These are phyloP conservation scores for Melieria picta DNA, from an alignment of 2,888 invertebrate species.

Conservation along the genomic window DNA sequence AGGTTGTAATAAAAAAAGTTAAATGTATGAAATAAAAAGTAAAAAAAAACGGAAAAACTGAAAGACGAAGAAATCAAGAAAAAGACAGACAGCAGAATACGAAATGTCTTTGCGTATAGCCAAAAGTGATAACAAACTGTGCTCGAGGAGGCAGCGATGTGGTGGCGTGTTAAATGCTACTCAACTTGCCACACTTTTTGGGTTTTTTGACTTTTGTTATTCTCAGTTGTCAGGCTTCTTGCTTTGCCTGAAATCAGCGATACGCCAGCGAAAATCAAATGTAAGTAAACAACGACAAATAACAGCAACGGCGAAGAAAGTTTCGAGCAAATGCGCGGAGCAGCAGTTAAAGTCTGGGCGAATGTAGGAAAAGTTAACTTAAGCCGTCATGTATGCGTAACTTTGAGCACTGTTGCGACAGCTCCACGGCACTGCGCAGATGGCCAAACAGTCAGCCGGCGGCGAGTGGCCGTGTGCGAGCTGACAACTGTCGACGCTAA, in stretches of 20 bases:
- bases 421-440: no score
- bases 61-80: neutral
- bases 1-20: neutral
- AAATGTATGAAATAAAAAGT: neutral
- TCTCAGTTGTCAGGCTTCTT: neutral
- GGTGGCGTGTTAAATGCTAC: constrained; percentile 24
- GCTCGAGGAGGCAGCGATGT: no score
- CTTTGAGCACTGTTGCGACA: constrained; percentile 21
- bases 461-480: neutral
- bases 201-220: neutral
- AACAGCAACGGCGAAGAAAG: no score
- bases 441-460: neutral
- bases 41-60: neutral
- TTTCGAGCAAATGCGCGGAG: neutral
- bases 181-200: constrained; percentile 19
- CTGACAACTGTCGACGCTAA: constrained; percentile 3
- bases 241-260: neutral
- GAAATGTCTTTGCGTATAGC: no score
- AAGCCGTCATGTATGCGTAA: constrained; percentile 28
- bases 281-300: constrained; percentile 22
- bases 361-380: neutral
- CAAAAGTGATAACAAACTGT: no score
- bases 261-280: constrained; percentile 14
- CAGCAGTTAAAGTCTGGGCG: neutral
- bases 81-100: no score